Evolutionary conservation across 1,140 invertebrate genomes (phyloP), one percentile per base, ranked within the genome.

Genomic region (Leptinotarsa undecemlineata): DNA sequence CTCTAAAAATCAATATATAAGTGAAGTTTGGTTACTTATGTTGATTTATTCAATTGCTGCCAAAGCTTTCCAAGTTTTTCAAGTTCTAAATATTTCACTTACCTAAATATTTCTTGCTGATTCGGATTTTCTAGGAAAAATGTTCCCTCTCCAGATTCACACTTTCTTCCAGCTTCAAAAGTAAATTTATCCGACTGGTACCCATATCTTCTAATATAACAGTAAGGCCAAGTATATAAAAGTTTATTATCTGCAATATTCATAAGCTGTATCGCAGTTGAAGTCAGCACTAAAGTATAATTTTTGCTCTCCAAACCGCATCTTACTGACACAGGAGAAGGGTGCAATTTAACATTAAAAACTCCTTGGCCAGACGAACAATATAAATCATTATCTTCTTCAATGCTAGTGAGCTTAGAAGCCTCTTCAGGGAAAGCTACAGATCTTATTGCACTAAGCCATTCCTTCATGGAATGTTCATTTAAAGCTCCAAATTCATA

Each of bases 161-260:
- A 96, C 84, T 95, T 95, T 75, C 95, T 87, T 4, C 95, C 95
- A n/a, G 94, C 94, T 88, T 96, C 94, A 85, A 96, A 95, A 20
- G 92, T 94, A 82, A 96, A 96, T 82, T 91, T 93, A 51, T 92
- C 92, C 79, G 91, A 90, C 74, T 91, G 90, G 77, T 93, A 93
- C 23, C 95, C 94, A 85, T 96, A 96, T 72, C 92, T 87, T 71
- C 95, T 88, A 75, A 96, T 95, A 81, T 92, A 95, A 77, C 91
- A 90, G 84, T 94, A 96, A 57, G 94, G 94, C 95, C 95, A 96
- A n/a, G 90, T 93, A 76, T 90, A 94, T 71, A 94, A 85, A 8
- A 92, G 82, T 74, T 88, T 87, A 74, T 88, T 88, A 77, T 90
- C 88, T 78, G 90, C 89, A n/a, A 86, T 82, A 80, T 91, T 90